Conservation (phyloP, 1,140 invertebrate genomes). For the Micrasema minimum region DNA sequence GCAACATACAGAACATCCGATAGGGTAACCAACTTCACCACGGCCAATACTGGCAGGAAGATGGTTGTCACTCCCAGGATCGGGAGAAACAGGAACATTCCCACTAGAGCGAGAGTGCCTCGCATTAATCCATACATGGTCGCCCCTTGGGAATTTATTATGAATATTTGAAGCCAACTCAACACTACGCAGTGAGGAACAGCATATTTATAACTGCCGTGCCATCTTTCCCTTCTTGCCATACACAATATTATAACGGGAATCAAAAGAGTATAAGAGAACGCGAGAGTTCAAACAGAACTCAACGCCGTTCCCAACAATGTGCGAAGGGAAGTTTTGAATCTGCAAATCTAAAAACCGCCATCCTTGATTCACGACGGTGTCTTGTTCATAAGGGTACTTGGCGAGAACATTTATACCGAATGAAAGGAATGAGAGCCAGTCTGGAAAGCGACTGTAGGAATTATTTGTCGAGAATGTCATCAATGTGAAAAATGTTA, state of each 20-base stretch:
- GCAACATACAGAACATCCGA: slow-evolving; percentile 72
- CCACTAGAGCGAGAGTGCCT: slow-evolving; percentile 79
- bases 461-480: slow-evolving; percentile 72
- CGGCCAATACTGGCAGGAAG: slow-evolving; percentile 77
- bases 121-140: slow-evolving; percentile 83
- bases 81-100: slow-evolving; percentile 80
- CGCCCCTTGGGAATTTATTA: slow-evolving; percentile 81
- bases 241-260: slow-evolving; percentile 78
- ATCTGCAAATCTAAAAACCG: slow-evolving; percentile 81
- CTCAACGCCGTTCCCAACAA: slow-evolving; percentile 83
- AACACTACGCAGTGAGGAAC: slow-evolving; percentile 88
- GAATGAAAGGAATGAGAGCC: slow-evolving; percentile 80
- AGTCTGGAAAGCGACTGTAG: slow-evolving; percentile 70
- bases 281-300: slow-evolving; percentile 85
- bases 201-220: slow-evolving; percentile 79
- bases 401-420: slow-evolving; percentile 83
- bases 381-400: slow-evolving; percentile 85
- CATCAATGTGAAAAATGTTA: slow-evolving; percentile 79
- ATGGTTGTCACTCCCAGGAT: slow-evolving; percentile 80
- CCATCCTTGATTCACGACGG: slow-evolving; percentile 82
- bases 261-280: slow-evolving; percentile 80
- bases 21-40: slow-evolving; percentile 75
- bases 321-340: slow-evolving; percentile 83
- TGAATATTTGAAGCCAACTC: slow-evolving; percentile 87
- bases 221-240: slow-evolving; percentile 78